Evolutionary conservation across 2,797 vertebrate genomes (phyloP), one percentile per base, ranked within the genome.

Genomic region (Paedocypris micromegethes): DNA sequence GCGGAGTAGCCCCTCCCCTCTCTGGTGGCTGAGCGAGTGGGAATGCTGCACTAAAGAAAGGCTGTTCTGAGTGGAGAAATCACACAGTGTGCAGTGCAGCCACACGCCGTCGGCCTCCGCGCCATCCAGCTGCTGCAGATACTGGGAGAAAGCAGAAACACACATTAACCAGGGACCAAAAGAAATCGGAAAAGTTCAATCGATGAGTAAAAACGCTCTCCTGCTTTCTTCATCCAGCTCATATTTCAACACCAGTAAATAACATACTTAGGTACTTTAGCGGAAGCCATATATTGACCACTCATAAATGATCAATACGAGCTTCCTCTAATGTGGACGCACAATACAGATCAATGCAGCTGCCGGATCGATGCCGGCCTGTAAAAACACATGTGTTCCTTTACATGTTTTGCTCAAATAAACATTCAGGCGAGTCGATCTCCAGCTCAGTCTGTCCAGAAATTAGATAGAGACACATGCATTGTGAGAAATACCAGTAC

Each of bases 11-110:
- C 91, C 94, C 83, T 97, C 95, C 2, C 92, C 92, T 58, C 94
- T 93, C 84, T 97, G 95, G 84, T 98, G 96, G 70, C 92, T 95
- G 82, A 91, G 89, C 73, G 94, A 96, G 83, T 95, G 94, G 82
- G 94, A 93, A 47, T 98, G 96, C 89, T 97, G 95, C 73, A 98
- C 89, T 39, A 98, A 92, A 88, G 95, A 93, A 72, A 97, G 89
- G 86, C 96, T 97, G 85, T 94, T 94, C 83, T 93, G 94, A 84
- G 94, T 97, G 81, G 96, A 96, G 87, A 95, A 95, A 90, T 88
- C 95, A 81, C 96, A 98, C 81, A 97, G 90, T 61, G 92, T 89
- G 52, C 96, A 98, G 86, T 95, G 93, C 79, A 93, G 92, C 89
- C 92, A 97, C 77, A 90, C 90, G 74, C 95, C 95, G 9, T 92